Base-by-base conservation (phyloP, 2,888 invertebrate species). In the Oxycera nigricornis region DNA sequence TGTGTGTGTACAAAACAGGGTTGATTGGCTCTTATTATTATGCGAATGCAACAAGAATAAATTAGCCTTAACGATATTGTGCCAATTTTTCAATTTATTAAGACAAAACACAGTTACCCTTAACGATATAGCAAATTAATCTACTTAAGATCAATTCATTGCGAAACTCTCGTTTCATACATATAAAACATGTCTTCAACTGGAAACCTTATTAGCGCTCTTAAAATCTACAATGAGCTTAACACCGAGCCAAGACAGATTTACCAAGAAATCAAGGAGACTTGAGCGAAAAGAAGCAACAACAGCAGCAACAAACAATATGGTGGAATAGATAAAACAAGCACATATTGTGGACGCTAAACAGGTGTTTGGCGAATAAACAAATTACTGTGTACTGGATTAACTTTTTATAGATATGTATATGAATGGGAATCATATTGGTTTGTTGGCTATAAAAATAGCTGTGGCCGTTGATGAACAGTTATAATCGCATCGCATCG, bases 321-420 rank as follows among this genome's bases (percentile, higher is more conserved):
- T 30, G 30, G 65, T 39, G 26, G 22, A 65, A 65, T 65, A 41
- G 41, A 41, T 39, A 41, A 22, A 65, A 65, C 65, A 41, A 22
- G 41, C 39, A 41, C 41, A 65, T 26, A 26, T 6, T 28, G 59
- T 28, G 59, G 59, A 59, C 59, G 65, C 6, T 17, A 41, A 65
- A 65, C 65, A 65, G 41, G 41, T 65, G 41, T 65, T 65, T n/a
- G n/a, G n/a, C 41, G 24, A 39, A 65, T 65, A 39, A 41, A 41
- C 65, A 65, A 65, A 65, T 65, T 65, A 65, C 65, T 20, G 65
- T 65, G 41, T n/a, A 41, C 65, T 39, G 65, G 41, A 65, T 65
- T 41, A 39, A 65, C 20, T 39, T 65, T 22, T 17, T 41, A 39
- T 26, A 26, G 2, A 59, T 59, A 59, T 59, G 28, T 17, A 28